These are phyloP conservation scores for Cyphomyrmex costatus DNA, from an alignment of 1,140 invertebrate species.

Conservation along the genomic window DNA sequence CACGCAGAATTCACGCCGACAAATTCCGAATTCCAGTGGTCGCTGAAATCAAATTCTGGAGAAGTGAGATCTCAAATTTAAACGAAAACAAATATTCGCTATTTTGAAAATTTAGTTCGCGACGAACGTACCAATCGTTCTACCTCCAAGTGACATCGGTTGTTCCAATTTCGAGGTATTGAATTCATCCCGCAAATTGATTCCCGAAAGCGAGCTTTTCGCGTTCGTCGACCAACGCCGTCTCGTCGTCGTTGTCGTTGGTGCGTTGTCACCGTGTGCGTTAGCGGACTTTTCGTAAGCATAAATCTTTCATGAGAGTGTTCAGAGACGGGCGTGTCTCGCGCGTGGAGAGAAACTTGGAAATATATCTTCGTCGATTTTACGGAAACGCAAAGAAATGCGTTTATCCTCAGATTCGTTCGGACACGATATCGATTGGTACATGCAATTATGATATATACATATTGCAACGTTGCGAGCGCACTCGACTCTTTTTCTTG, in stretches of 20 bases:
- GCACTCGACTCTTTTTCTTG: not conserved
- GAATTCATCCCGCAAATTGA: slow-evolving; percentile 57
- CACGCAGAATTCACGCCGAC: not conserved
- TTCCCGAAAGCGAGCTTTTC: slow-evolving; percentile 57
- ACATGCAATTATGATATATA: not conserved
- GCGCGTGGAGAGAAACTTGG: slow-evolving; percentile 36
- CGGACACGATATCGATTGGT: slow-evolving; percentile 34
- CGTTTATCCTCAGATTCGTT: slow-evolving; percentile 47
- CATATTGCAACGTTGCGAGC: not conserved
- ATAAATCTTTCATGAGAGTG: slow-evolving; percentile 73
- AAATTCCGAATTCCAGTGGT: not conserved
- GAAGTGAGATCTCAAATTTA: not conserved
- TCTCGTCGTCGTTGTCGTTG: not conserved
- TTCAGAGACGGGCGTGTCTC: slow-evolving; percentile 29
- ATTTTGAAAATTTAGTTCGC: not conserved
- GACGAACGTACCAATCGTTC: too few species aligned
- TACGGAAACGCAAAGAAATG: slow-evolving; percentile 32
- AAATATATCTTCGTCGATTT: slow-evolving; percentile 39
- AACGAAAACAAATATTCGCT: not conserved
- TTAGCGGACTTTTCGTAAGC: slow-evolving; percentile 45
- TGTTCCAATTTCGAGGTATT: slow-evolving; percentile 5
- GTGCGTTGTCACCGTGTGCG: slow-evolving; percentile 8
- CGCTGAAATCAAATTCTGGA: not conserved
- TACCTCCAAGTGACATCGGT: not conserved
- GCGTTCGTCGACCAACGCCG: not conserved